phyloP scores from a whole-genome alignment of 2,888 invertebrate species.

The Brachyptera risi region DNA sequence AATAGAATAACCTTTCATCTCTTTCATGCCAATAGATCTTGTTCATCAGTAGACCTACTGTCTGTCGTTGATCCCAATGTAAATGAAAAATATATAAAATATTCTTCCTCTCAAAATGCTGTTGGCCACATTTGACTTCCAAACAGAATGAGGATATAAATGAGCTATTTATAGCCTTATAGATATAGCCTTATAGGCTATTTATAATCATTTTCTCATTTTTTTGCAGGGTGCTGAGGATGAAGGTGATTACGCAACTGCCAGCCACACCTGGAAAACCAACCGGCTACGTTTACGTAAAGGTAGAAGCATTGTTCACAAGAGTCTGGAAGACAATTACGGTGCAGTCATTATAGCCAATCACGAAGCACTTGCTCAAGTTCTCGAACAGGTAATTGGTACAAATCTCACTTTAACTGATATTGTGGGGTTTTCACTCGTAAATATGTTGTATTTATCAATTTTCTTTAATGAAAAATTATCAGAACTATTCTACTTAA shows the following conservation, averaged over 20 bases:
- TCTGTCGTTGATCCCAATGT: too few relatives aligned
- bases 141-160: too few relatives aligned
- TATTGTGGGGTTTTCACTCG: too few relatives aligned
- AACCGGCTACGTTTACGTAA: slow-evolving; percentile 68
- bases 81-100: too few relatives aligned
- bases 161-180: too few relatives aligned
- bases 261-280: slow-evolving; percentile 36
- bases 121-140: too few relatives aligned
- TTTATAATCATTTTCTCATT: slow-evolving; percentile 25
- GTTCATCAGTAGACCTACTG: too few relatives aligned
- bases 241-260: slow-evolving; percentile 27
- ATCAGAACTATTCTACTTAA: neutral
- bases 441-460: neutral
- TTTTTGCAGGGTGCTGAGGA: slow-evolving; percentile 28
- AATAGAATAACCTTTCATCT: too few relatives aligned
- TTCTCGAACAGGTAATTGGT: slow-evolving; percentile 74
- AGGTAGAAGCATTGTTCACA: slow-evolving; percentile 78
- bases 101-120: too few relatives aligned
- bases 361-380: slow-evolving; percentile 84
- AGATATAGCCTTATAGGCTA: slow-evolving; percentile 28
- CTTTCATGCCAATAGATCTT: too few relatives aligned
- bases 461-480: neutral
- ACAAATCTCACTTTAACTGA: too few relatives aligned
- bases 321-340: slow-evolving; percentile 84
- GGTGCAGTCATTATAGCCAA: slow-evolving; percentile 86